Percentiles rank a stretch among this genome's conserved stretches.
These are phyloP conservation scores for Alloplasta piceator DNA, from an alignment of 2,888 invertebrate genomes.

Conservation along the genomic window DNA sequence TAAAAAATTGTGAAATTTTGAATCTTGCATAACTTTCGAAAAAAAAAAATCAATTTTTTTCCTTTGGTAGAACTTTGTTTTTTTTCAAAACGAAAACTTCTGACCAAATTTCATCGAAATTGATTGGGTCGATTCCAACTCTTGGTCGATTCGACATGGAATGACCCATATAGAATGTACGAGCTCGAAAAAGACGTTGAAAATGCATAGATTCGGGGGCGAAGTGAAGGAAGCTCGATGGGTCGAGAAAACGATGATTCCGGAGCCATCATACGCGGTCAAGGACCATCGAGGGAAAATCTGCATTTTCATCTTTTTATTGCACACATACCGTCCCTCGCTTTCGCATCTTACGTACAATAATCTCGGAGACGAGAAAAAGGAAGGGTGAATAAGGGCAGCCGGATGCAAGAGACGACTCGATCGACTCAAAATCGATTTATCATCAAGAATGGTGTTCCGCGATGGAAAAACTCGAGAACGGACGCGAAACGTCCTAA, in stretches of 20 bases:
- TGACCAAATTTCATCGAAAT: too few species aligned
- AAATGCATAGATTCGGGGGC: constrained; percentile 53
- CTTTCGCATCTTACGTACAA: too few species aligned
- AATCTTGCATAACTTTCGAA: too few species aligned
- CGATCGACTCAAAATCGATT: constrained; percentile 38
- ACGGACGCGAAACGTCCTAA: background rate
- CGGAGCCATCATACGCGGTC: constrained; percentile 33
- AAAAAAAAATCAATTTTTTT: too few species aligned
- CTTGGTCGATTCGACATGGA: too few species aligned
- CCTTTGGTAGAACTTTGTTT: too few species aligned
- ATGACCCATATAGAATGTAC: background rate
- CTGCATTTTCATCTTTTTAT: constrained; percentile 8
- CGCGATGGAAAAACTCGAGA: constrained; percentile 4
- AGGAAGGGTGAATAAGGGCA: too few species aligned
- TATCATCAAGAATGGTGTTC: constrained; percentile 39
- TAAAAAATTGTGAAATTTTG: too few species aligned
- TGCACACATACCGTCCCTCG: background rate
- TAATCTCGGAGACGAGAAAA: background rate
- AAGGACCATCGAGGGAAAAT: constrained; percentile 41
- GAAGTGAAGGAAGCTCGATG: background rate
- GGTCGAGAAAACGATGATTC: constrained; percentile 13
- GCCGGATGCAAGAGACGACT: background rate
- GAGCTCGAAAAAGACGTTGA: constrained; percentile 32
- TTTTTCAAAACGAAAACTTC: too few species aligned
- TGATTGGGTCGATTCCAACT: too few species aligned